Base-by-base conservation (phyloP, 2,113 vertebrate genomes). In the Leucopsar rothschildi region DNA sequence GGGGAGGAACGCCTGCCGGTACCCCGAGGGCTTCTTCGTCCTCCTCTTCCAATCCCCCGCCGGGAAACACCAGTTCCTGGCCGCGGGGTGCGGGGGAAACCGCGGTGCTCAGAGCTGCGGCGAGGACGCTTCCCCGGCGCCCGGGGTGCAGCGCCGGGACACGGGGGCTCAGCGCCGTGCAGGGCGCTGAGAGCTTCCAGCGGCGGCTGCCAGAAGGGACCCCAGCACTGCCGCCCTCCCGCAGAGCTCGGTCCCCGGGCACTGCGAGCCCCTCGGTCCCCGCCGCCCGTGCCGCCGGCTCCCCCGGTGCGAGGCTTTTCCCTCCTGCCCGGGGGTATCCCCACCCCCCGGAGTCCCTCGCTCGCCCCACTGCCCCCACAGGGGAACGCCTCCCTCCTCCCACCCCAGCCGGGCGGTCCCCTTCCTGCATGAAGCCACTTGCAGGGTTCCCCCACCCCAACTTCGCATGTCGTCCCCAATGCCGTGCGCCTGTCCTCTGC, bases 381-480 rank as follows among this genome's bases (percentile, higher is more conserved):
- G 28, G 28, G 71, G 28, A 72, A n/a, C 63, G 11, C 23, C 75
- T 28, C 15, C 27, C 16, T 31, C 28, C 15, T 50, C 53, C 22
- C 37, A 1, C 13, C 25, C 8, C 11, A 21, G 39, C 16, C 60
- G 9, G 33, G 22, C 12, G 6, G 14, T 57, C 45, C 17, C 22
- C 15, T 59, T 28, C 21, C n/a, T 55, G 28, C 64, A 8, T 9
- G 63, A 29, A 87, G 50, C 35, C 50, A 11, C 80, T 70, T 64
- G 69, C 72, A 17, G 8, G 53, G 44, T 25, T 39, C 6, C 10
- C 18, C 2, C 17, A 2, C 4, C 12, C 10, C 27, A 37, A 2
- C 20, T n/a, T 49, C 8, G 29, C n/a, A 44, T 56, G 13, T 15
- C n/a, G 33, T 52, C 40, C 29, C n/a, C 65, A 4, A 0, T 16